Conservation (phyloP, 2,113 vertebrate species). For the Oryzias curvinotus region DNA sequence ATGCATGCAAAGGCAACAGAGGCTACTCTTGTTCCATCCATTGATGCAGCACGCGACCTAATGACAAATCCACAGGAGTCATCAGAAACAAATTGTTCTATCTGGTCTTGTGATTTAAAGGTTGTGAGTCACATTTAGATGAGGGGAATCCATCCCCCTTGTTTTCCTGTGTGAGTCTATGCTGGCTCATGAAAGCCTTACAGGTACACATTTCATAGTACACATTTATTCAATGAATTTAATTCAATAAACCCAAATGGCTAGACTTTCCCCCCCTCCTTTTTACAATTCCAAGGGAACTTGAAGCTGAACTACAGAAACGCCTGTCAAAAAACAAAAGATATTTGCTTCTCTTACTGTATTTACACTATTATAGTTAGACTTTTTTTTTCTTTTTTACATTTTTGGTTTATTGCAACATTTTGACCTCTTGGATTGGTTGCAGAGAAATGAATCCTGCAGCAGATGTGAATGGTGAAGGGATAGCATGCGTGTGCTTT, state of each 20-base stretch:
- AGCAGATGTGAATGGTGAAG: conserved; percentile 22
- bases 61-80: conserved; percentile 5
- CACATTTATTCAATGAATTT: conserved; percentile 14
- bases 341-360: conserved; percentile 12
- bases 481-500: conserved; percentile 57
- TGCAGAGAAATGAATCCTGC: conserved; percentile 20
- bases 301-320: neutral
- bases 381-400: conserved; percentile 11
- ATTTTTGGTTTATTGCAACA: conserved; percentile 25
- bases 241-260: conserved; percentile 39
- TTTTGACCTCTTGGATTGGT: conserved; percentile 30
- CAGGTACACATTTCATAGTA: conserved; percentile 30
- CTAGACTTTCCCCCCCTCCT: conserved; percentile 24
- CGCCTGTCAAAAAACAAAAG: conserved; percentile 5
- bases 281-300: conserved; percentile 8
- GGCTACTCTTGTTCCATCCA: no score
- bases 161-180: conserved; percentile 12
- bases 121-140: conserved; percentile 29
- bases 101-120: conserved; percentile 36
- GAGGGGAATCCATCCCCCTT: conserved; percentile 18
- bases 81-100: conserved; percentile 6
- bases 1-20: no score
- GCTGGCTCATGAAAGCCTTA: conserved; percentile 34
- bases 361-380: conserved; percentile 1
- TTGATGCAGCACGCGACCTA: no score